A percentile compares a stretch with the other conserved stretches of the same genome.
Conservation (phyloP, 2,797 vertebrate genomes). For the Helicolenus hilgendorfi region DNA sequence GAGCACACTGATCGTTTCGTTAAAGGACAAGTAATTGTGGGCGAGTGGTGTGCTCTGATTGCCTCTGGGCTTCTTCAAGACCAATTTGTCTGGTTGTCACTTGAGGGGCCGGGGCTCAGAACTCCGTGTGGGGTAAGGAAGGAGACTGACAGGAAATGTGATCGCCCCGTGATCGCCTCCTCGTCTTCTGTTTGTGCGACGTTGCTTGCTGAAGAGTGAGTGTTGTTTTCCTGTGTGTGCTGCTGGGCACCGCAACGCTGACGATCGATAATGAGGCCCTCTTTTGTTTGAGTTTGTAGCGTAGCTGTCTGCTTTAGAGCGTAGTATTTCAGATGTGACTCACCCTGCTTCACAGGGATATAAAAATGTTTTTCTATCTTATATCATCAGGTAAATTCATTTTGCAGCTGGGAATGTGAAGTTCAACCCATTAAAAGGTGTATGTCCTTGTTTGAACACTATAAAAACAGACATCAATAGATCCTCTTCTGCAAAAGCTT, state of each 20-base stretch:
- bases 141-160: conserved; percentile 48
- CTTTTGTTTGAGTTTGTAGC: conserved; percentile 13
- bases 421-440: background rate
- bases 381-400: background rate
- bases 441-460: background rate
- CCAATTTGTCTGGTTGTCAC: conserved; percentile 79
- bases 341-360: background rate
- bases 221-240: background rate
- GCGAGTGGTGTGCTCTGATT: conserved; percentile 64
- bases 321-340: conserved; percentile 18
- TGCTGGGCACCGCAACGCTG: conserved; percentile 22
- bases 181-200: conserved; percentile 6
- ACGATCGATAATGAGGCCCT: conserved; percentile 25
- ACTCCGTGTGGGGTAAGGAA: conserved; percentile 22
- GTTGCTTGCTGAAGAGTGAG: conserved; percentile 4
- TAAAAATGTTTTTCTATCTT: background rate
- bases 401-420: background rate
- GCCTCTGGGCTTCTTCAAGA: conserved; percentile 74
- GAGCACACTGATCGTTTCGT: conserved; percentile 69
- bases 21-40: conserved; percentile 79
- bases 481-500: background rate
- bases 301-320: background rate
- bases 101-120: conserved; percentile 40
- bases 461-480: conserved; percentile 8
- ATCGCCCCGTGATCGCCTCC: conserved; percentile 31